Conservation (phyloP, 2,113 vertebrate genomes). For the Silurus asotus region DNA sequence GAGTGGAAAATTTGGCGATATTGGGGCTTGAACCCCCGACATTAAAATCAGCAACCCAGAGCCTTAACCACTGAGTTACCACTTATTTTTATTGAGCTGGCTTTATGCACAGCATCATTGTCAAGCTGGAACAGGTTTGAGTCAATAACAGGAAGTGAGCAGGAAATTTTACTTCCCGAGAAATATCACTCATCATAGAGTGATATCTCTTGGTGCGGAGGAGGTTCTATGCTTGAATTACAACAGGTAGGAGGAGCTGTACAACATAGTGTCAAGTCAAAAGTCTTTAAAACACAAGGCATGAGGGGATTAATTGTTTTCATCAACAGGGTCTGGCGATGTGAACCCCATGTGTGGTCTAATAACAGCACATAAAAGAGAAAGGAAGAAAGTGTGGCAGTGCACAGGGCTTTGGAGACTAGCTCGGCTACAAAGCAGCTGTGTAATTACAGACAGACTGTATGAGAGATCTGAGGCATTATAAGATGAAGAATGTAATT, state of each 20-base stretch:
- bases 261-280: background rate
- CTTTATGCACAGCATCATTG: too few species aligned
- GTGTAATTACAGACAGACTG: constrained; percentile 50
- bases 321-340: constrained; percentile 12
- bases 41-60: too few species aligned
- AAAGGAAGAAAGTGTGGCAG: background rate
- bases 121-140: too few species aligned
- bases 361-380: constrained; percentile 22
- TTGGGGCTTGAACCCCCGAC: too few species aligned
- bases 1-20: too few species aligned
- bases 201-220: background rate
- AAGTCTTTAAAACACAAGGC: background rate
- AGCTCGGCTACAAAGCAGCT: constrained; percentile 32
- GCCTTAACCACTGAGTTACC: too few species aligned
- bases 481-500: constrained; percentile 58
- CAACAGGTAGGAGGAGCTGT: background rate
- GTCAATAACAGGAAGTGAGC: background rate
- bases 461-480: constrained; percentile 48
- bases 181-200: background rate
- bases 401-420: constrained; percentile 25
- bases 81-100: too few species aligned
- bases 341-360: background rate
- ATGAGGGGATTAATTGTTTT: constrained; percentile 9
- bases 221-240: background rate
- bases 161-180: background rate